Percentiles rank a stretch among this genome's conserved stretches.
Evolutionary conservation across 2,797 vertebrate genomes (phyloP).

Genomic region (Buphagus erythrorhynchus): DNA sequence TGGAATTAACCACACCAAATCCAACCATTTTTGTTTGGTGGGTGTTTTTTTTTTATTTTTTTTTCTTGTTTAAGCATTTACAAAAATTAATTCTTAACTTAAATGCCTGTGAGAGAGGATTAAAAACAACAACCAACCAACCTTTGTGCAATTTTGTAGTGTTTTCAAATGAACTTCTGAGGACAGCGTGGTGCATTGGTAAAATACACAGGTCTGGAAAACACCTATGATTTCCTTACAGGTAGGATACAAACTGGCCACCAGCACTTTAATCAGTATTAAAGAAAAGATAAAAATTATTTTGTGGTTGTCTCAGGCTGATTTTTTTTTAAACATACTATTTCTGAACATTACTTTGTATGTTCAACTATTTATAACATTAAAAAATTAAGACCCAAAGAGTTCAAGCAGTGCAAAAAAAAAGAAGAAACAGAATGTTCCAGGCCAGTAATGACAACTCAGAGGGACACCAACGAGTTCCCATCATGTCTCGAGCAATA

Average conservation of each 20-base stretch:
- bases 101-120: not conserved
- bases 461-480: not conserved
- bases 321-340: not conserved
- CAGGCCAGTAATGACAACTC: not conserved
- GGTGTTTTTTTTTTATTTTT: not conserved
- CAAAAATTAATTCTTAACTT: not conserved
- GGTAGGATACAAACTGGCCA: not conserved
- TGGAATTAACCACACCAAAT: not conserved
- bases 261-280: not conserved
- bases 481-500: not conserved
- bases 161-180: not conserved
- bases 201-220: not conserved
- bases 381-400: not conserved
- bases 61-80: not conserved
- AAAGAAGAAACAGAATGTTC: not conserved
- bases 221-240: not conserved
- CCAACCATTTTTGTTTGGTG: not conserved
- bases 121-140: not conserved
- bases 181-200: not conserved
- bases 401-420: not conserved
- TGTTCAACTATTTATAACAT: fast-evolving
- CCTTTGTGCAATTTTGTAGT: not conserved
- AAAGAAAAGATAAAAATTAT: not conserved
- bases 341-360: not conserved
- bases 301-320: fast-evolving